Base-by-base conservation (phyloP, 2,797 vertebrate genomes). In the Leucoraja ocellata region DNA sequence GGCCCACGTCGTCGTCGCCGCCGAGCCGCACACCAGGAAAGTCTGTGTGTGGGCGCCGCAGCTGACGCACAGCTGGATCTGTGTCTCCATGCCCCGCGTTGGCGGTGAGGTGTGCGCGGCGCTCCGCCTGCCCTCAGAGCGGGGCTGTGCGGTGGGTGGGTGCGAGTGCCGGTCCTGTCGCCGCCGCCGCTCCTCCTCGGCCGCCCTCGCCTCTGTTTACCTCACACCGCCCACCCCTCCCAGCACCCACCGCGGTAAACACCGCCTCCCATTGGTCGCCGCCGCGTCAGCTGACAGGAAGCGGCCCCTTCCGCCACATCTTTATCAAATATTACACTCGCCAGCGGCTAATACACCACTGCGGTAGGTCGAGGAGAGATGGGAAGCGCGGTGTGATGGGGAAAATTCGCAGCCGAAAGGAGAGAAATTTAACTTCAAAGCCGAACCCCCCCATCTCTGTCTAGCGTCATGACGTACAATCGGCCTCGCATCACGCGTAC, bases 1-100 rank as follows among this genome's bases (percentile, higher is more conserved):
- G 91, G 98, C 98, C 99, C 98, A 99, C 83, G 98, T 97, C 95
- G 98, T 96, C 95, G 96, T 97, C 94, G 96, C 96, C 94, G 98
- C 46, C 46, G 46, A 94, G 94, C 98, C 97, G 5, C 98, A 97
- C 93, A 98, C 97, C 93, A 98, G 94, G 95, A 99, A 98, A 93
- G 97, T 96, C 95, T 98, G 98, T 4, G 97, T 97, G 76, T 97
- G 97, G 10, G 97, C 97, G 76, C 97, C 96, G 95, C 97, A 98
- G 94, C 97, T 97, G 93, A 99, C 97, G 94, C 97, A 98, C 54
- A 99, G 96, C 14, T 97, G 98, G 58, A 99, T 97, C 86, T 97
- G 97, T 94, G 96, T 97, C 95, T 98, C 98, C 99, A 99, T 99
- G 0, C 11, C 16, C 65, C 65, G 65, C 65, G 10, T 1, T 16